Evolutionary conservation across 2,113 vertebrate species (phyloP).

Genomic region (Campylomormyrus tamandua): DNA sequence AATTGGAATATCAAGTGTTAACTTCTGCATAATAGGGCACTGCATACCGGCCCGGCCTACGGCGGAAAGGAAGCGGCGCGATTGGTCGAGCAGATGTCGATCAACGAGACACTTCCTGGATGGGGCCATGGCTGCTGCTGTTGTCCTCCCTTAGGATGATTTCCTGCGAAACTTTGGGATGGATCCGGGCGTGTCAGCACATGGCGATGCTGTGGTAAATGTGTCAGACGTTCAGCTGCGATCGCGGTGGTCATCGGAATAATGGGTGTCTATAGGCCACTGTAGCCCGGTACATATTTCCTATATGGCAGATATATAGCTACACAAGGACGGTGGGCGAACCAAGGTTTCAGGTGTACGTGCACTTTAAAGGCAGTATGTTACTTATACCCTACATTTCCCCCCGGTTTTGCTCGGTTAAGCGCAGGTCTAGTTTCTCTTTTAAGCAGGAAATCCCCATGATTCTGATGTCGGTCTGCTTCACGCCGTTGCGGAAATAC

Average conservation of each 20-base stretch:
- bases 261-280: not conserved
- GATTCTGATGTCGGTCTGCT: not conserved
- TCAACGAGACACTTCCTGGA: conserved; percentile 23
- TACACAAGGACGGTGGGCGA: not conserved
- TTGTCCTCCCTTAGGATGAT: not conserved
- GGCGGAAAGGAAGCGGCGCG: not conserved
- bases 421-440: not conserved
- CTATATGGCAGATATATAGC: not conserved
- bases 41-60: not conserved
- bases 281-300: not conserved
- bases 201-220: conserved; percentile 12
- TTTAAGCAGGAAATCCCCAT: not conserved
- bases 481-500: not conserved
- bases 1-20: not conserved
- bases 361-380: not conserved
- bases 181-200: not conserved
- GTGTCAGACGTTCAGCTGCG: not conserved
- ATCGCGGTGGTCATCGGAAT: not conserved
- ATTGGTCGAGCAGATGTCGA: conserved; percentile 17
- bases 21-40: not conserved
- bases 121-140: conserved; percentile 13
- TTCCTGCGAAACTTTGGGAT: not conserved
- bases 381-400: not conserved
- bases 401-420: not conserved
- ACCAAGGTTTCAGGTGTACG: not conserved